Base-by-base conservation (phyloP, 1,140 invertebrate species). In the Meloidogyne hapla region DNA sequence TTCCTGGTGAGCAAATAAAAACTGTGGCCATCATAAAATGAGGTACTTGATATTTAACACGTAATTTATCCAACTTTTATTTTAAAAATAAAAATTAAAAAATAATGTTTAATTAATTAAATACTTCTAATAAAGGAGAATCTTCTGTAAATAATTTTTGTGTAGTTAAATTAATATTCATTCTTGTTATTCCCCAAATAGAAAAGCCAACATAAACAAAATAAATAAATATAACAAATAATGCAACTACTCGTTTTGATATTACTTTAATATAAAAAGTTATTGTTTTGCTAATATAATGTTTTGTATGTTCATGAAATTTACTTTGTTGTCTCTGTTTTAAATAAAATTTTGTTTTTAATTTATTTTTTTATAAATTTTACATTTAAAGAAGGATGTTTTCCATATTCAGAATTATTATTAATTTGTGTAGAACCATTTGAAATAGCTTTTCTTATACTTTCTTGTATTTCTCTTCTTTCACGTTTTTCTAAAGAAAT, bases 21-120 rank as follows among this genome's bases (percentile, higher is more conserved):
- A 86, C 82, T 10, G 84, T 87, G 38, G 83, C 83, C 80, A 87
- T 82, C 5, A 82, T 86, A 65, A 82, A 86, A 48, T 87, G 80
- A 3, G 84, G 85, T 12, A 87, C 83, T 74, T 83, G 77, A 68
- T 87, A 85, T 48, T 85, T 71, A 21, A 83, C 84, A n/a, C 85
- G 82, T 13, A 86, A 62, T 69, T 85, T 80, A 63, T 87, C 82
- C 56, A 85, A 69, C 69, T 84, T 9, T 65, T 23, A 79, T 74
- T 18, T 15, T 21, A 61, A 25, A 26, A 78, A 71, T 70, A 45
- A 21, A 45, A 74, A 75, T 28, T 15, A 28, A n/a, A 9, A 26
- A 69, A 25, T 25, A 25, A 42, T 25, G n/a, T 13, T 12, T 21
- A 15, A 12, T 48, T 38, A 18, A 4, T 28, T 15, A 18, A n/a